Conservation (phyloP, 2,888 invertebrate genomes). For the Trichogramma evanescens region DNA sequence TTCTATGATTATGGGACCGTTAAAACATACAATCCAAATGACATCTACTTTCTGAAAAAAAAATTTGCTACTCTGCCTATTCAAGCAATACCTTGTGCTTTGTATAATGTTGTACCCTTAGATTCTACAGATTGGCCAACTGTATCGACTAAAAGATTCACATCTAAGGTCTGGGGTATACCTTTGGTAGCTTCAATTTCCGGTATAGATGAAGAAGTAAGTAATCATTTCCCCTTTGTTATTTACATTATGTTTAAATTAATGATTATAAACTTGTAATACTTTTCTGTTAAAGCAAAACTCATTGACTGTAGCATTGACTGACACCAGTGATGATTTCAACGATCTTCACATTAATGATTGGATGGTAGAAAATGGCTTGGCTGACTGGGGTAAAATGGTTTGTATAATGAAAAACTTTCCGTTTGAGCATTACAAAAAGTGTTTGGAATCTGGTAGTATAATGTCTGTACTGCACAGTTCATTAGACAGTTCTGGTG, state of each 20-base stretch:
- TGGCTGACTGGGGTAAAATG: constrained; percentile 35
- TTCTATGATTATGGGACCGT: constrained; percentile 44
- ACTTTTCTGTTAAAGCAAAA: constrained; percentile 32
- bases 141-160: constrained; percentile 25
- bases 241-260: background rate
- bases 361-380: constrained; percentile 34
- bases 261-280: constrained; percentile 2
- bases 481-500: no score
- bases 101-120: constrained; percentile 33
- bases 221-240: constrained; percentile 1
- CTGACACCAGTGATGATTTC: constrained; percentile 31
- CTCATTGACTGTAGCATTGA: constrained; percentile 34
- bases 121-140: constrained; percentile 28
- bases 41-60: constrained; percentile 34
- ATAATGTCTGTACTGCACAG: no score
- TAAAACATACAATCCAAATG: constrained; percentile 29
- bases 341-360: constrained; percentile 35
- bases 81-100: constrained; percentile 40
- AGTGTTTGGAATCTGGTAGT: background rate
- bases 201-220: constrained; percentile 29
- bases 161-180: constrained; percentile 18
- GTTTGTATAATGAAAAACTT: constrained; percentile 37
- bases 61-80: constrained; percentile 36
- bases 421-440: constrained; percentile 23
- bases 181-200: constrained; percentile 31